A percentile compares a stretch with the other conserved stretches of the same genome.
phyloP scores from a whole-genome alignment of 2,888 invertebrate genomes.

The Zaprionus obscuricornis region DNA sequence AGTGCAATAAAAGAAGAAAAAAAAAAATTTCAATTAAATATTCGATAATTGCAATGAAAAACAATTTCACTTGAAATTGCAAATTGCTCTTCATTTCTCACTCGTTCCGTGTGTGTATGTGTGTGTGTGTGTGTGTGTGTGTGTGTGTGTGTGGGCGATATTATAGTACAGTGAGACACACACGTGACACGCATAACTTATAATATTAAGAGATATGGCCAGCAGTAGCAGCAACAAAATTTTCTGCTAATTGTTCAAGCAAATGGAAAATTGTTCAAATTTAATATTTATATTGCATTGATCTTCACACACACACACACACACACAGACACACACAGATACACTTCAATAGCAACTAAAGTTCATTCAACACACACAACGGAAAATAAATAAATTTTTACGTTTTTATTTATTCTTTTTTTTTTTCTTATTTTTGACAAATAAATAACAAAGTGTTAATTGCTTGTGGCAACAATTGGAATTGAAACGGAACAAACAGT shows the following conservation, averaged over 20 bases:
- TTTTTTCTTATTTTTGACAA: slow-evolving; percentile 22
- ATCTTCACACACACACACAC: no score
- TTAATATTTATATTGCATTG: slow-evolving; percentile 8
- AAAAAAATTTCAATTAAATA: no score
- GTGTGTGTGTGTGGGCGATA: neutral
- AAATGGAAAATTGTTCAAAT: slow-evolving; percentile 27
- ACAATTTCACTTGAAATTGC: no score
- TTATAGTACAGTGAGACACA: slow-evolving; percentile 2
- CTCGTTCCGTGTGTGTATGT: no score
- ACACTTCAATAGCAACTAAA: no score
- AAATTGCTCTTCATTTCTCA: no score
- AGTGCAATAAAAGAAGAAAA: no score
- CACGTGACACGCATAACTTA: slow-evolving; percentile 43
- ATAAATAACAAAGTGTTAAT: slow-evolving; percentile 55
- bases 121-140: no score
- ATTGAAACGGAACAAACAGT: slow-evolving; percentile 33
- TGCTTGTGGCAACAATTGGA: slow-evolving; percentile 20
- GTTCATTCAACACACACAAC: no score
- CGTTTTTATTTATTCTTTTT: slow-evolving; percentile 5
- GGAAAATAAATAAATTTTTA: no score
- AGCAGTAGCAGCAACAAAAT: slow-evolving; percentile 23
- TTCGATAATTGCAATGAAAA: no score
- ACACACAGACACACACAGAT: no score
- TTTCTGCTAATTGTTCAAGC: slow-evolving; percentile 21
- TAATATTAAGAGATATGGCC: neutral